phyloP scores from a whole-genome alignment of 2,113 vertebrate genomes.

The Xenotilapia leptura region DNA sequence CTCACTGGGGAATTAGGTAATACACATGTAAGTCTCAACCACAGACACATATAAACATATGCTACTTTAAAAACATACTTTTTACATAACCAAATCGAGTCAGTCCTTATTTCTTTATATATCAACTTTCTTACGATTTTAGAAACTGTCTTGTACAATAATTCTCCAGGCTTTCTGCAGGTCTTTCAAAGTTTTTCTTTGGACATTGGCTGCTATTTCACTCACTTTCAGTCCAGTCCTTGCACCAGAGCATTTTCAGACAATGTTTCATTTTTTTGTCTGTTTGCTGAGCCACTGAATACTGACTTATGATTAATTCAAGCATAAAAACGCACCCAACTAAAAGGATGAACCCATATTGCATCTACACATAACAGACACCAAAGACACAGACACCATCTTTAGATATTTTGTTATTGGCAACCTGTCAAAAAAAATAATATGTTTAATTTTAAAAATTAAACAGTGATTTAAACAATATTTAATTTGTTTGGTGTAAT shows the following conservation, averaged over 20 bases:
- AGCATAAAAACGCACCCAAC: neutral
- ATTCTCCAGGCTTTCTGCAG: neutral
- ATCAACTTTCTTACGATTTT: neutral
- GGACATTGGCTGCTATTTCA: neutral
- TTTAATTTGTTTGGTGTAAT: neutral
- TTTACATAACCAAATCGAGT: neutral
- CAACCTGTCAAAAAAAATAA: neutral
- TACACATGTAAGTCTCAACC: conserved; percentile 46
- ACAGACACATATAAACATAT: conserved; percentile 28
- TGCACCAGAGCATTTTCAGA: neutral
- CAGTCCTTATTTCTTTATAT: neutral
- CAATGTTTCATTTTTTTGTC: neutral
- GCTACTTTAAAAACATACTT: neutral
- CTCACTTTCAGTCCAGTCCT: neutral
- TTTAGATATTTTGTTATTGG: neutral
- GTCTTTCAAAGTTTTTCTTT: neutral
- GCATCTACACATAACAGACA: neutral
- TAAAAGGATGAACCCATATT: neutral
- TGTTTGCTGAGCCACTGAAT: neutral
- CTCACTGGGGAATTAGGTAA: conserved; percentile 61
- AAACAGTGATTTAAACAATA: neutral
- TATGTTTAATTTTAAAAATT: neutral
- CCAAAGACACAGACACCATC: neutral
- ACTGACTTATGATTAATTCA: neutral
- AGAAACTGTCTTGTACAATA: neutral